A percentile compares a stretch with the other conserved stretches of the same genome.
phyloP scores from a whole-genome alignment of 2,797 vertebrate genomes.

The Champsocephalus esox region DNA sequence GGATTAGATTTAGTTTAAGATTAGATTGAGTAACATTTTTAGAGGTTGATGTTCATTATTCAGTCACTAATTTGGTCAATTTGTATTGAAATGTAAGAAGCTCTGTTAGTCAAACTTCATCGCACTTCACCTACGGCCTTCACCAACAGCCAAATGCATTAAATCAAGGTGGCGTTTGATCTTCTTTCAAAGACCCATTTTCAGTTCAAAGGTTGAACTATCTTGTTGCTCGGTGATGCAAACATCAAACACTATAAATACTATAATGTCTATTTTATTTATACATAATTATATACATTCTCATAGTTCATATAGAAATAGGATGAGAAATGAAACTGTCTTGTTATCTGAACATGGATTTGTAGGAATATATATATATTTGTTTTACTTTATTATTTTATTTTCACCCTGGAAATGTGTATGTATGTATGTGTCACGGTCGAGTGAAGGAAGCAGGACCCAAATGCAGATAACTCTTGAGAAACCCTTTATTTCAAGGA shows the following conservation, averaged over 20 bases:
- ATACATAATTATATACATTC: too few species aligned
- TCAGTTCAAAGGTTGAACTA: background rate
- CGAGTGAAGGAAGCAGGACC: too few species aligned
- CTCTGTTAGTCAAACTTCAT: background rate
- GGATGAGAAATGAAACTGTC: too few species aligned
- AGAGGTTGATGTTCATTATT: background rate
- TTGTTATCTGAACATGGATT: too few species aligned
- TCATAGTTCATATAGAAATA: too few species aligned
- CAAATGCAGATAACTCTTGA: too few species aligned
- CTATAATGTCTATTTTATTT: too few species aligned
- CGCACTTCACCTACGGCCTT: background rate
- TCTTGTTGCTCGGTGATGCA: background rate
- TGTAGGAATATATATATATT: too few species aligned
- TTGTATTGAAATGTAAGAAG: background rate
- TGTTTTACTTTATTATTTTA: too few species aligned
- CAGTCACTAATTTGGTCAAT: background rate
- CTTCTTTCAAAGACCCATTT: slow-evolving; percentile 10
- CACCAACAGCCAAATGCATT: background rate
- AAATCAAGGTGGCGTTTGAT: background rate
- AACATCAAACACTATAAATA: background rate
- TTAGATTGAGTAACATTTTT: background rate
- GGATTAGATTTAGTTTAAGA: background rate
- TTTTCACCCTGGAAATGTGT: too few species aligned
- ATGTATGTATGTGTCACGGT: too few species aligned
- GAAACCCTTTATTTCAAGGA: too few species aligned